Evolutionary conservation across 2,888 invertebrate genomes (phyloP).

Genomic region (Diadegma fenestrale): DNA sequence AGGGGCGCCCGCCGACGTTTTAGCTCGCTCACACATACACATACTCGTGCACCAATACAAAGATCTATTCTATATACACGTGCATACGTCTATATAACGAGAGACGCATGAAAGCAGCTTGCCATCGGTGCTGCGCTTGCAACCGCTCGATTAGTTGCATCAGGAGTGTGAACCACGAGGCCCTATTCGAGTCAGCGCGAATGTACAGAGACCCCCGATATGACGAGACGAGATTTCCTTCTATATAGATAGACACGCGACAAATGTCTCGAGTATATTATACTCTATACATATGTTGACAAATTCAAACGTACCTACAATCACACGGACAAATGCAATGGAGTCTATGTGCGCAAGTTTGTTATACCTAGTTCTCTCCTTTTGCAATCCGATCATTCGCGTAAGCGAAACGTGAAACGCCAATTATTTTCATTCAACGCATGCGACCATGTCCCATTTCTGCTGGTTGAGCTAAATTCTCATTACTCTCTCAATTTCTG

Average conservation of each 20-base stretch:
- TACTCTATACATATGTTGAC: neutral
- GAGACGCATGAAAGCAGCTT: slow-evolving; percentile 43
- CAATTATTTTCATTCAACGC: slow-evolving; percentile 47
- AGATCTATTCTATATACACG: neutral
- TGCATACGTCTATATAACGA: slow-evolving; percentile 12
- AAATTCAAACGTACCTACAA: slow-evolving; percentile 11
- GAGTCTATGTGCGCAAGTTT: slow-evolving; percentile 18
- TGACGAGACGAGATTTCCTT: slow-evolving; percentile 58
- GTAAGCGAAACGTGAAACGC: slow-evolving; percentile 50
- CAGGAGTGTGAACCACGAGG: slow-evolving; percentile 49
- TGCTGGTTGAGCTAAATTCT: neutral
- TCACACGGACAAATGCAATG: neutral
- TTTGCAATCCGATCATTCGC: slow-evolving; percentile 23
- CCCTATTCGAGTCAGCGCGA: slow-evolving; percentile 63
- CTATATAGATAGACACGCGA: slow-evolving; percentile 3
- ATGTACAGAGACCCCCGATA: slow-evolving; percentile 39
- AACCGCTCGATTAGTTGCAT: slow-evolving; percentile 63
- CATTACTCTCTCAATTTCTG: neutral
- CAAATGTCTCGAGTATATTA: neutral
- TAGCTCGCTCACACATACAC: slow-evolving; percentile 4
- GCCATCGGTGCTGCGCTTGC: slow-evolving; percentile 56
- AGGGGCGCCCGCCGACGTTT: slow-evolving; percentile 48
- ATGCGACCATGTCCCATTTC: neutral
- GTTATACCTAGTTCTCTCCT: slow-evolving; percentile 19
- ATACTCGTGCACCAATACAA: neutral